Evolutionary conservation across 2,797 vertebrate genomes (phyloP), one percentile per base, ranked within the genome.

Genomic region (Jordanella pulchra): DNA sequence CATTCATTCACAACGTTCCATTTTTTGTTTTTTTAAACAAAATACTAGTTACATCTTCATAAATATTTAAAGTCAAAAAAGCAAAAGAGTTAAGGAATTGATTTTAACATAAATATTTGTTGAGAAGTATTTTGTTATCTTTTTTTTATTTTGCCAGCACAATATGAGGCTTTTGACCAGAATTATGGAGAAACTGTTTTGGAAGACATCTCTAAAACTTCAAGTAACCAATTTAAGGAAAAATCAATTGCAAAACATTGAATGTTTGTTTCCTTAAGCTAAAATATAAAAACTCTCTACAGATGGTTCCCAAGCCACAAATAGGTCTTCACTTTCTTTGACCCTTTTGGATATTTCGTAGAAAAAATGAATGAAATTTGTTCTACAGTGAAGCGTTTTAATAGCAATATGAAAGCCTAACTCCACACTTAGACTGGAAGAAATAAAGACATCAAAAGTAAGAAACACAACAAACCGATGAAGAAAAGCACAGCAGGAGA

Each of bases 281-380:
- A 63, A 51, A 10, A 56, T 25, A 28, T 39, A 70, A 53, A 60
- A 17, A 27, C 51, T 71, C 74, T 60, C 30, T 51, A 14, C 17
- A 0, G 65, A 50, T 69, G 39, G 73, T 25, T 78, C 51, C 66
- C 47, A 28, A 14, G 30, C 72, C 61, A 72, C 50, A 58, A 17
- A 39, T 18, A 2, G 30, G 13, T 70, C 4, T 28, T 51, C 35
- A 64, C 25, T 67, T 80, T 51, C 78, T 86, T 75, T 76, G 51
- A 82, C 86, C 85, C 77, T 28, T 80, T 66, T 83, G 71, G 75
- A 78, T 44, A 78, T 86, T 86, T 88, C 71, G 77, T 51, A 71
- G 61, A 86, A 86, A 39, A 39, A 5, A 39, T 4, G 9, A 39
- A 39, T 82, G 71, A 74, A 56, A 84, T 68, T 68, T 68, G 67